Evolutionary conservation across 2,113 vertebrate genomes (phyloP), one percentile per base, ranked within the genome.

Genomic region (Picathartes gymnocephalus): DNA sequence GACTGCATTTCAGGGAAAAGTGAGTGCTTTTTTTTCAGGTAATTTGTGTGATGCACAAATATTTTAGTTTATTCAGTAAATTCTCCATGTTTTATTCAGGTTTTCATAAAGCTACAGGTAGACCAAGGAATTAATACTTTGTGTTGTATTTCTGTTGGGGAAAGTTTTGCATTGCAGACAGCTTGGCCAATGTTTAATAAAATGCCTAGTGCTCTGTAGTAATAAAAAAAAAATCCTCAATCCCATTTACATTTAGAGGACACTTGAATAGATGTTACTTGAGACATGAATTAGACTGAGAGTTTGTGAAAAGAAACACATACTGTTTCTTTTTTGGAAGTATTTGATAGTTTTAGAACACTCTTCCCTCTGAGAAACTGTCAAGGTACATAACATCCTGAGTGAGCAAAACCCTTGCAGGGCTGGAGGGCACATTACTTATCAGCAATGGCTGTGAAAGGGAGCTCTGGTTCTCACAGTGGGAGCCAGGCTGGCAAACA

Each of bases 181-280:
- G 77, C 44, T 79, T 93, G 94, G 64, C 37, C 44, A 60, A 24
- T 28, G 60, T 58, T 90, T 86, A 83, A 81, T 90, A 90, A 94
- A 88, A 88, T 76, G 64, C 60, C 90, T 94, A 61, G 53, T 95
- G 80, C 60, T 96, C 64, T 71, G 48, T 57, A 78, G 82, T 33
- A 79, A 95, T 95, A 92, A 95, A 95, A 90, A 86, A 56, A 58
- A 95, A 95, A 93, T 94, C 62, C 68, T 88, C 57, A 78, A n/a
- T 79, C 72, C 88, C 68, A 53, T 94, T 90, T 92, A 84, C 65
- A 78, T 94, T 94, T 79, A 74, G 85, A 93, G 72, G 53, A 81
- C 72, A 81, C 90, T 81, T 90, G 64, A 93, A 86, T 90, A 53
- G 56, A 80, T 93, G 60, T 81, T 82, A 79, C 76, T 88, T 68